Evolutionary conservation across 2,113 vertebrate species (phyloP), one percentile per base, ranked within the genome.

Genomic region (Megalops atlanticus): DNA sequence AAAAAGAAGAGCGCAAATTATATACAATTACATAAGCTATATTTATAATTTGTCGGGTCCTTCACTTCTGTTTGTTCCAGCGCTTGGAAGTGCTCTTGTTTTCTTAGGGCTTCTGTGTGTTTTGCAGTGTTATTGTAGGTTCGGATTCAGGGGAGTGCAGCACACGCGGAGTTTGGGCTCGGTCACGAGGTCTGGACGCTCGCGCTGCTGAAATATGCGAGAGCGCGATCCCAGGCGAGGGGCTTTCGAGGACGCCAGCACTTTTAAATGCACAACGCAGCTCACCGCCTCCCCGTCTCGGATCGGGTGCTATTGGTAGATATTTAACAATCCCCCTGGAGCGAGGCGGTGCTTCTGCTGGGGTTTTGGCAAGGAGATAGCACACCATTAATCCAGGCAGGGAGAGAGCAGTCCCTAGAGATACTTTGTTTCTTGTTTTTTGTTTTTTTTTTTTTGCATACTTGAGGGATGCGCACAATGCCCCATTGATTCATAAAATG

Each of bases 1-100:
- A 84, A 35, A 68, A 38, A 52, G 33, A 4, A 58, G 76, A 21
- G 35, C 54, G 40, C 78, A 85, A 89, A 91, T 86, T 86, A 84
- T 82, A 88, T 81, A 77, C 80, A 79, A 85, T 85, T 87, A 84
- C 82, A 88, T 83, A 90, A 87, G 81, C 87, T 89, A 87, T 90
- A 91, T 89, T 90, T 89, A 88, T 82, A 74, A 79, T 87, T 87
- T 76, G 87, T 79, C 87, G 84, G 82, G 74, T 76, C 77, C 54
- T 40, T 72, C 31, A 31, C 68, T 38, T 33, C 45, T n/a, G 27
- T 41, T 47, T 40, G 74, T 81, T 79, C 85, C 74, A 82, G 35
- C 74, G 78, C 78, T 86, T 87, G 85, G 89, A 86, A 88, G 80
- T 78, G 84, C 82, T 83, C 85, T 78, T 77, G 74, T 87, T 89